Evolutionary conservation across 2,113 vertebrate species (phyloP), one percentile per base, ranked within the genome.

Genomic region (Apistogramma diplotaenia): DNA sequence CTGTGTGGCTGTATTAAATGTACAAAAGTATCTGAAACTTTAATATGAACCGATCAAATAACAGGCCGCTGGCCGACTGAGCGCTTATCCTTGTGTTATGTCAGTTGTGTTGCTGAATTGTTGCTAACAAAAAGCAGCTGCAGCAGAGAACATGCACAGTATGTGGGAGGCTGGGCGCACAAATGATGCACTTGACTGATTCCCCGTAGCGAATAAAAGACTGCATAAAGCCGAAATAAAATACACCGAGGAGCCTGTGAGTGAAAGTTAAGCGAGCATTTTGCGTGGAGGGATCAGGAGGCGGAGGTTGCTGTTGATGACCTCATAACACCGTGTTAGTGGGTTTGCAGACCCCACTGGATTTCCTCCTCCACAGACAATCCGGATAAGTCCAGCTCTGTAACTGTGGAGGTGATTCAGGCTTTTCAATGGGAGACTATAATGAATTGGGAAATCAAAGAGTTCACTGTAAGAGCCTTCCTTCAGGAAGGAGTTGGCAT

Each of bases 401-500:
- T 13, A 54, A 67, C 78, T 27, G 70, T 43, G 53, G 12, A 5
- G 37, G 43, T 5, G 72, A 77, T 76, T 23, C 60, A 25, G 70
- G 53, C 31, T 5, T 8, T 73, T 76, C 77, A 59, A 33, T 10
- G 19, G 78, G 65, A 82, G 72, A 83, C 87, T 85, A 92, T 79
- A 89, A 89, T 85, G 82, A 92, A 92, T 89, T 93, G 87, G 88
- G 87, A 89, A 93, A 93, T 93, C 90, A 93, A 93, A 93, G 82
- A 84, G 86, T 85, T 91, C 56, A 74, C 57, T 18, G 79, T 60
- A 21, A 71, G 85, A 88, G 82, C 62, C 35, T 65, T 65, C 61
- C 35, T 59, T 23, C 83, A 85, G 89, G 55, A 83, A 67, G 83
- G 76, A 82, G 62, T 81, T 72, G 75, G 77, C 65, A 4, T 58